Conservation (phyloP, 2,888 invertebrate species). For the Brachynemurus nebulosus region DNA sequence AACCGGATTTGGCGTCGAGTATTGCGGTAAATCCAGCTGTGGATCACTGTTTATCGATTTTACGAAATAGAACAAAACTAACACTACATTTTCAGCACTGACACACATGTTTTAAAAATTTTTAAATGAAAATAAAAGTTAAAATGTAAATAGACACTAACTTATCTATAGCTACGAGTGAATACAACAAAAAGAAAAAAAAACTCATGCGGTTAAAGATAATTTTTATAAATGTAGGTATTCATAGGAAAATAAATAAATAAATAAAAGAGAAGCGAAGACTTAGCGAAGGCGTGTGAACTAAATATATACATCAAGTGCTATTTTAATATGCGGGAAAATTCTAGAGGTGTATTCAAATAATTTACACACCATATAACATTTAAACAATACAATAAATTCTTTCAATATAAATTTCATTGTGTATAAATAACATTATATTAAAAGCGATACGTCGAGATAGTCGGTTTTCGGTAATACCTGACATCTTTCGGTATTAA, state of each 20-base stretch:
- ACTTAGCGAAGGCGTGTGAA: slow-evolving; percentile 2
- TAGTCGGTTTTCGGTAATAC: too few relatives aligned
- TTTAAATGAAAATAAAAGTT: too few relatives aligned
- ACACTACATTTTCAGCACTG: not conserved
- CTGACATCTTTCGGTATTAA: too few relatives aligned
- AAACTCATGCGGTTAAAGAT: too few relatives aligned
- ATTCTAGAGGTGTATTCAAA: not conserved
- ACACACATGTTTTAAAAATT: not conserved
- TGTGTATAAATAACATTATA: too few relatives aligned
- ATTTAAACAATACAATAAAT: too few relatives aligned
- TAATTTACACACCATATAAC: too few relatives aligned
- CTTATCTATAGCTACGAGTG: not conserved
- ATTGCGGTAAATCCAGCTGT: slow-evolving; percentile 43
- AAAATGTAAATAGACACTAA: not conserved
- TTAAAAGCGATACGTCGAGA: too few relatives aligned
- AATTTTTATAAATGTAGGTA: too few relatives aligned
- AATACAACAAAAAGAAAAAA: not conserved
- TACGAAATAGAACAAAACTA: not conserved
- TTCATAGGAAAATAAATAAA: not conserved
- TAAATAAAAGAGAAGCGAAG: not conserved
- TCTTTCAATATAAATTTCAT: too few relatives aligned
- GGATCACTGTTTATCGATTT: slow-evolving; percentile 17
- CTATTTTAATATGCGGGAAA: not conserved
- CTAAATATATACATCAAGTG: not conserved
- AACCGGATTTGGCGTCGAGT: slow-evolving; percentile 23